Evolutionary conservation across 2,888 invertebrate species (phyloP), one percentile per base, ranked within the genome.

Genomic region (Nymphalis polychloros): DNA sequence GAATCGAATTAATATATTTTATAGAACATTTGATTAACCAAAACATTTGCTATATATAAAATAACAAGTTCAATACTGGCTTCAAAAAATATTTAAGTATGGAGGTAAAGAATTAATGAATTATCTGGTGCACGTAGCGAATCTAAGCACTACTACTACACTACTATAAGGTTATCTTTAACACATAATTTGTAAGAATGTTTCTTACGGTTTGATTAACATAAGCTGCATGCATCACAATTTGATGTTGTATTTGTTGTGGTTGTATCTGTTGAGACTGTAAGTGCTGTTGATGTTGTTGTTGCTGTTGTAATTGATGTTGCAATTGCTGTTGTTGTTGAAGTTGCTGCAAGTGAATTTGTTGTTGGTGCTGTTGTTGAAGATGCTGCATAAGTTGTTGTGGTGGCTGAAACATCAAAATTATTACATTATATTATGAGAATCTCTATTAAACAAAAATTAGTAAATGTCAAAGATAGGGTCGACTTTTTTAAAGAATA

Each of bases 211-310:
- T 77, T 79, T 91, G 90, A 78, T 92, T 91, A 50, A 92, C 89
- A 69, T 92, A 92, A 10, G 90, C 87, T 16, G 91, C 86, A 73
- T 92, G 91, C 91, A 92, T 92, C 49, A 91, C 90, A 74, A 90
- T 90, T 82, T 85, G 86, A 63, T 89, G 88, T 73, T 87, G 81
- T 63, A 79, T 77, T 67, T 77, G 78, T 60, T 74, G 74, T 13
- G 74, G 70, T 49, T 73, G 74, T 67, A 78, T 78, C 62, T 74
- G 77, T 50, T 77, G 75, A 1, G 78, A 78, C 31, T 79, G 78
- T 13, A 78, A 77, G 59, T 79, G 80, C 17, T 78, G 80, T 16
- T 77, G 76, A 23, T 78, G 77, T 50, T 74, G 78, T 59, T 73
- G 71, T 16, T 79, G 83, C 27, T 80, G 79, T 20, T 76, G 79